These are phyloP conservation scores for Chloromyia formosa DNA, from an alignment of 2,888 invertebrate species.

Conservation along the genomic window DNA sequence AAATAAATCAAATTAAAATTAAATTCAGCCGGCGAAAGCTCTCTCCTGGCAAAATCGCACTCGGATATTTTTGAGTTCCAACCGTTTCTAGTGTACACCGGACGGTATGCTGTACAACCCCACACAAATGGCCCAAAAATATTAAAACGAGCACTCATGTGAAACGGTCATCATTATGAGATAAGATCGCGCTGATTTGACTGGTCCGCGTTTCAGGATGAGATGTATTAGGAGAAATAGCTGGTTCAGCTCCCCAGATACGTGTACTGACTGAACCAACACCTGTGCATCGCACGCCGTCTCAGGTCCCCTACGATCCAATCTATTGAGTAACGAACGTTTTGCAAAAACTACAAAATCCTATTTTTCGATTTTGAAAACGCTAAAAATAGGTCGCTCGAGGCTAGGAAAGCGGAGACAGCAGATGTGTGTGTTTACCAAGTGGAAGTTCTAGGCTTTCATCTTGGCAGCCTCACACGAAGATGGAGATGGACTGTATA, in stretches of 20 bases:
- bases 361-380: constrained; percentile 17
- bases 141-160: too few species aligned
- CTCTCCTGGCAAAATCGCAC: not conserved
- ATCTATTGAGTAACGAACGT: constrained; percentile 15
- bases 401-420: constrained; percentile 3
- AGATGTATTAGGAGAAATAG: not conserved
- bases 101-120: too few species aligned
- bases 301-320: not conserved
- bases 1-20: constrained; percentile 3
- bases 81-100: too few species aligned
- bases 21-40: constrained; percentile 1
- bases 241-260: not conserved
- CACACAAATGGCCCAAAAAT: too few species aligned
- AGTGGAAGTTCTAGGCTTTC: not conserved
- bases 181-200: too few species aligned
- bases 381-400: constrained; percentile 26
- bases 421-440: constrained; percentile 36
- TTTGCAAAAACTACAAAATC: constrained; percentile 13
- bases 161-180: too few species aligned
- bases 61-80: too few species aligned
- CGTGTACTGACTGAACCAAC: constrained; percentile 2
- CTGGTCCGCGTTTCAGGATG: too few species aligned
- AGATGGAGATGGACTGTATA: not conserved
- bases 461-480: constrained; percentile 11
- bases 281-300: constrained; percentile 10